A percentile compares a stretch with the other conserved stretches of the same genome.
phyloP scores from a whole-genome alignment of 2,113 vertebrate species.

The Oplegnathus fasciatus region DNA sequence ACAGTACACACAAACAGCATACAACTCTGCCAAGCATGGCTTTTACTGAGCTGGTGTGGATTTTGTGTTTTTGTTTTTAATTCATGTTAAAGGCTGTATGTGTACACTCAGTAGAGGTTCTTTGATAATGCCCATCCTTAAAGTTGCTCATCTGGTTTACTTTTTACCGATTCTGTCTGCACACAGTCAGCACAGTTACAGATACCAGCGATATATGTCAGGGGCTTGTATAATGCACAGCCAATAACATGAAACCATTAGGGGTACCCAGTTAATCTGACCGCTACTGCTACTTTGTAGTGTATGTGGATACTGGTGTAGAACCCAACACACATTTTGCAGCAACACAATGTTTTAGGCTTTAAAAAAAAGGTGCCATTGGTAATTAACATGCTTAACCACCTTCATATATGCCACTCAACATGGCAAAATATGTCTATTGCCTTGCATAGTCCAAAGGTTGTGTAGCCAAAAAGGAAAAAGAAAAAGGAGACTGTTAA shows the following conservation, averaged over 20 bases:
- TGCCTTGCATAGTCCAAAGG: conserved; percentile 9
- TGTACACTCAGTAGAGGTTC: not conserved
- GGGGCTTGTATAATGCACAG: not conserved
- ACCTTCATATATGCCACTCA: too few species aligned
- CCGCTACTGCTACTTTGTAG: not conserved
- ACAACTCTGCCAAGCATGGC: not conserved
- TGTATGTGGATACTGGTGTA: not conserved
- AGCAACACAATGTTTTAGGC: not conserved
- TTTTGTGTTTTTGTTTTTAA: not conserved
- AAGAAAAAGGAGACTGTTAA: not conserved
- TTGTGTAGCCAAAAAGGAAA: conserved; percentile 7
- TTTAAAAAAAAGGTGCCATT: not conserved
- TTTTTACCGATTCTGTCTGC: not conserved
- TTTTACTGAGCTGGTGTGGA: not conserved
- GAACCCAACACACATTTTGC: not conserved
- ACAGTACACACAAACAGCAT: not conserved
- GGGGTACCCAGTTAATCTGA: not conserved
- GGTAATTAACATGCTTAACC: not conserved
- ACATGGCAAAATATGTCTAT: too few species aligned
- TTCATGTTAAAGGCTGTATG: not conserved
- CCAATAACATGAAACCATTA: not conserved
- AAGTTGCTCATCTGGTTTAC: not conserved
- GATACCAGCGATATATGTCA: not conserved
- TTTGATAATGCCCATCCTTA: not conserved
- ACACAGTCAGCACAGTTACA: not conserved